phyloP scores from a whole-genome alignment of 2,797 vertebrate species.

The Podarcis siculus region DNA sequence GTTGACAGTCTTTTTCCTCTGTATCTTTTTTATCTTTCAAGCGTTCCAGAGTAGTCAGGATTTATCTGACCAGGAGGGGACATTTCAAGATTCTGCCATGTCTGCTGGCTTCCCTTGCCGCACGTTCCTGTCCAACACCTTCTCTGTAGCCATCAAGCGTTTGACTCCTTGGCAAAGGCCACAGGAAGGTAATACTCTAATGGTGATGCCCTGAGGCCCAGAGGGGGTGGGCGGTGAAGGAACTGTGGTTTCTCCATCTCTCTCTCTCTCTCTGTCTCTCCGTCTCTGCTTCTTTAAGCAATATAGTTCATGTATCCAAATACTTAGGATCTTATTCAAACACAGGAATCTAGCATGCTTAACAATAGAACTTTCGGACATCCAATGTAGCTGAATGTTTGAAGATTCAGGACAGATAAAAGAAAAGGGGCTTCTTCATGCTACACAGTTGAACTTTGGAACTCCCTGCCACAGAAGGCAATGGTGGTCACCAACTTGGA shows the following conservation, averaged over 20 bases:
- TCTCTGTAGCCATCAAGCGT: slow-evolving; percentile 59
- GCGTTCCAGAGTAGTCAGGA: slow-evolving; percentile 67
- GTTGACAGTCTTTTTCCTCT: slow-evolving; percentile 43
- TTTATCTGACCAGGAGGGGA: slow-evolving; percentile 53
- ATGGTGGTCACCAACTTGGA: no score
- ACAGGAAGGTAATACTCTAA: slow-evolving; percentile 61
- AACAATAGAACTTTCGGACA: no score
- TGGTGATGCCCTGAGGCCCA: not conserved
- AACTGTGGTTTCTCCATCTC: not conserved
- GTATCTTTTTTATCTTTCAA: slow-evolving; percentile 37
- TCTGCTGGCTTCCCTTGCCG: slow-evolving; percentile 58
- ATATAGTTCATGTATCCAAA: no score
- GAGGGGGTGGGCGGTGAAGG: not conserved
- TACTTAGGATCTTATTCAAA: no score
- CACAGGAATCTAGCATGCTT: no score
- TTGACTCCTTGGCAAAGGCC: slow-evolving; percentile 51
- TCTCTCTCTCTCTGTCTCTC: no score
- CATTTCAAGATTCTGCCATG: slow-evolving; percentile 16
- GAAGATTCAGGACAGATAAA: no score
- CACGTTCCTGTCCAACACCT: slow-evolving; percentile 58
- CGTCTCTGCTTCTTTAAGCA: not conserved
- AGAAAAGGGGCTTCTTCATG: no score
- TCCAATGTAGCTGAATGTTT: no score
- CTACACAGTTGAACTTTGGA: no score
- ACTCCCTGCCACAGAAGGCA: no score